phyloP scores from a whole-genome alignment of 2,113 vertebrate species.

The Eidolon helvum region DNA sequence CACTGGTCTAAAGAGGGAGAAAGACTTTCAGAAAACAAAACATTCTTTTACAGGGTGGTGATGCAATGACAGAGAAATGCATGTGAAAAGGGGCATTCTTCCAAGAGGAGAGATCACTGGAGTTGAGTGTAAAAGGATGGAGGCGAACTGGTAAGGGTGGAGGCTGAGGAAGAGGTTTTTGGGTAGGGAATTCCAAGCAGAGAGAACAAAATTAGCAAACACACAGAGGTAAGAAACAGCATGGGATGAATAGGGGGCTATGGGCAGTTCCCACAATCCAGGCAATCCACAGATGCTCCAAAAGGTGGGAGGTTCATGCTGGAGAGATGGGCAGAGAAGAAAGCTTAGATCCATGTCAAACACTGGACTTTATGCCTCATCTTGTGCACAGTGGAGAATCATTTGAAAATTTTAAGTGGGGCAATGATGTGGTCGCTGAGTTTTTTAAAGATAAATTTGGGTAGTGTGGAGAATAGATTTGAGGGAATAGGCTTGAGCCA shows the following conservation, averaged over 20 bases:
- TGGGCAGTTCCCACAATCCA: background rate
- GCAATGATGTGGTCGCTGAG: background rate
- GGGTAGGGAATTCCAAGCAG: background rate
- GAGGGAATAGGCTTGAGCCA: background rate
- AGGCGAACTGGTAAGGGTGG: background rate
- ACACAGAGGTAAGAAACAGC: background rate
- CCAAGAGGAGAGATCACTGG: background rate
- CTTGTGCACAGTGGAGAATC: background rate
- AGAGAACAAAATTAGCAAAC: background rate
- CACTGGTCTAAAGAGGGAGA: background rate
- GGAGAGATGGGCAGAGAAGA: background rate
- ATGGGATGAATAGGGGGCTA: no score
- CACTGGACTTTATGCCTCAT: background rate
- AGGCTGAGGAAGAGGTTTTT: background rate
- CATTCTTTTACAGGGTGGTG: background rate
- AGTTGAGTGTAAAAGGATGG: background rate
- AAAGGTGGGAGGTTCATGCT: accelerated
- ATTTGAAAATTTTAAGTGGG: background rate
- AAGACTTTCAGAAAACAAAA: background rate
- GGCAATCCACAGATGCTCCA: accelerated
- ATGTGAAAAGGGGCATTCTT: background rate
- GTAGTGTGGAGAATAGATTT: background rate
- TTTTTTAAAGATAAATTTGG: background rate
- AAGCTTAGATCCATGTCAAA: background rate
- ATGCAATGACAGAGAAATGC: background rate